phyloP scores from a whole-genome alignment of 1,140 invertebrate species.

The Whitmania pigra region DNA sequence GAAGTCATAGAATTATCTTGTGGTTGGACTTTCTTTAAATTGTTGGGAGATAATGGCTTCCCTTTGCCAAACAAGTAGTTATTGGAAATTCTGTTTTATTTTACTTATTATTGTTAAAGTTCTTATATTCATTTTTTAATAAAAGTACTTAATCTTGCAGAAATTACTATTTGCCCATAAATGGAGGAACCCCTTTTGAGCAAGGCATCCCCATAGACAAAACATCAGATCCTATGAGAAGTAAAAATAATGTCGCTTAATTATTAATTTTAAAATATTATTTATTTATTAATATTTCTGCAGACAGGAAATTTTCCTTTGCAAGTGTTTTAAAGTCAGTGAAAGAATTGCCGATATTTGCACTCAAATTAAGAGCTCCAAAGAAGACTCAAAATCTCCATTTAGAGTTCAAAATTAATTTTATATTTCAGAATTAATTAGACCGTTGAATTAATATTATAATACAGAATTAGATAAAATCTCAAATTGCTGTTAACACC shows the following conservation, averaged over 20 bases:
- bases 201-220: constrained; percentile 1
- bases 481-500: background rate
- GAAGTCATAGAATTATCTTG: background rate
- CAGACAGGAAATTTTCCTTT: constrained; percentile 7
- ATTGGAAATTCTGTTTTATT: background rate
- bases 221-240: background rate
- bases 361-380: constrained; percentile 1
- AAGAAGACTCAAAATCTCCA: background rate
- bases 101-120: background rate
- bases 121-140: background rate
- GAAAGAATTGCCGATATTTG: background rate
- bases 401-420: background rate
- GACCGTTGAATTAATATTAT: too few species aligned
- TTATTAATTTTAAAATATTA: background rate
- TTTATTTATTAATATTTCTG: background rate
- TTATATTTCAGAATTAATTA: background rate
- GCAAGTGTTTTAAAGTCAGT: background rate
- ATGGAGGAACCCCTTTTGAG: constrained; percentile 6
- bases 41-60: background rate
- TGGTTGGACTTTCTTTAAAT: constrained; percentile 3
- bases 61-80: background rate
- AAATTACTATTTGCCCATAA: background rate
- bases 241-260: background rate
- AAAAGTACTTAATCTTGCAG: background rate
- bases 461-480: too few species aligned